Evolutionary conservation across 2,888 invertebrate species (phyloP).

Genomic region (Agrilus mali): DNA sequence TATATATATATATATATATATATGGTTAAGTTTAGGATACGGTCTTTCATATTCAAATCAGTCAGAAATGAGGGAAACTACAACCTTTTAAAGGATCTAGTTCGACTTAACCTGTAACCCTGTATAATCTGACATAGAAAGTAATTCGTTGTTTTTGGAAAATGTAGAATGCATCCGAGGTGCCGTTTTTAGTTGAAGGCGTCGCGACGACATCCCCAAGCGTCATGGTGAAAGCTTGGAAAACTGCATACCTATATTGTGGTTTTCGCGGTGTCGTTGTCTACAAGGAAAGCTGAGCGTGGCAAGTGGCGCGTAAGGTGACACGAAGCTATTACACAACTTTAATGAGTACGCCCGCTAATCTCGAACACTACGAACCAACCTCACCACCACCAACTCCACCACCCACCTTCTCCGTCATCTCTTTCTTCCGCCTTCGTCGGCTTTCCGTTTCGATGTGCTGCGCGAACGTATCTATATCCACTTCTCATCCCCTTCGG

Average conservation of each 20-base stretch:
- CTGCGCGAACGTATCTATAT: conserved; percentile 4
- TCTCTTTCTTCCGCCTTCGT: conserved; percentile 21
- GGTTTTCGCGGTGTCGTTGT: conserved; percentile 17
- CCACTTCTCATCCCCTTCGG: too few species aligned
- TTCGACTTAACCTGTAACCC: too few species aligned
- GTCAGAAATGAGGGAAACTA: too few species aligned
- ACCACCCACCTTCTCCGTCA: conserved; percentile 16
- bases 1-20: too few species aligned
- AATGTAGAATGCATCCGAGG: too few species aligned
- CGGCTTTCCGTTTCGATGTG: conserved; percentile 25
- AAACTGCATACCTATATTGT: conserved; percentile 13
- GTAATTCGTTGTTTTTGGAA: too few species aligned
- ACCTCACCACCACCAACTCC: conserved; percentile 19
- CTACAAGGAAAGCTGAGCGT: conserved; percentile 23
- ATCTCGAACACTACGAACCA: conserved; percentile 15
- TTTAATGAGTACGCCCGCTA: conserved; percentile 32
- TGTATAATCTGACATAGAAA: too few species aligned
- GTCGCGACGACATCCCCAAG: too few species aligned
- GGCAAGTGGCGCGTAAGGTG: conserved; percentile 28
- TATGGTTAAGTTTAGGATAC: too few species aligned
- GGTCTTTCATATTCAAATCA: too few species aligned
- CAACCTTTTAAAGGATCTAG: too few species aligned
- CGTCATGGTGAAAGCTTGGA: conserved; percentile 11
- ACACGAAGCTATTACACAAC: conserved; percentile 34
- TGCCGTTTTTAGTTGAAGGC: too few species aligned